Percentiles rank a stretch among this genome's conserved stretches.
phyloP scores from a whole-genome alignment of 2,888 invertebrate genomes.

The Mechanitis messenoides region DNA sequence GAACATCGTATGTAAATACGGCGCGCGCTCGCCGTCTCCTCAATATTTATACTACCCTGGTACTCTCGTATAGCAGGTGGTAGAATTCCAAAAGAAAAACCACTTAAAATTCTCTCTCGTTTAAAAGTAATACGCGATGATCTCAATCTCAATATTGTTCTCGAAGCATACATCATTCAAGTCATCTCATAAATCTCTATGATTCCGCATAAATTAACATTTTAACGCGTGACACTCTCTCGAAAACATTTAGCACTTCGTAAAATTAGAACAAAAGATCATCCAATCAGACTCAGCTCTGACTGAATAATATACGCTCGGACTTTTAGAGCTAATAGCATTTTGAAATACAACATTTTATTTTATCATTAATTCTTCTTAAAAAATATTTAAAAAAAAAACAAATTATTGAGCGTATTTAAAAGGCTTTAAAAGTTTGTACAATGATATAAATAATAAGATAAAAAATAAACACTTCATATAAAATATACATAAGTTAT shows the following conservation, averaged over 20 bases:
- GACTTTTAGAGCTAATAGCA: neutral
- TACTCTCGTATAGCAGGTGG: slow-evolving; percentile 59
- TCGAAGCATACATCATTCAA: slow-evolving; percentile 44
- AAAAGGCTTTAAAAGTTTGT: slow-evolving; percentile 5
- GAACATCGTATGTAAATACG: slow-evolving; percentile 68
- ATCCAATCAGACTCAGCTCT: slow-evolving; percentile 35
- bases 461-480: neutral
- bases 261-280: slow-evolving; percentile 61
- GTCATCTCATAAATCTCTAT: slow-evolving; percentile 52
- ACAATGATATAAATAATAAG: neutral
- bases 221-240: slow-evolving; percentile 46
- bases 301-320: slow-evolving; percentile 13
- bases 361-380: no score
- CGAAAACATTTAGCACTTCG: slow-evolving; percentile 50
- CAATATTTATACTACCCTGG: slow-evolving; percentile 63
- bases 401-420: neutral
- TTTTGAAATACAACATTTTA: no score
- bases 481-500: slow-evolving; percentile 7
- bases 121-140: slow-evolving; percentile 11
- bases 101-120: slow-evolving; percentile 4
- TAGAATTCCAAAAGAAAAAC: slow-evolving; percentile 27
- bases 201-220: slow-evolving; percentile 65
- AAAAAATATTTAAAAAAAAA: no score
- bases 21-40: slow-evolving; percentile 59
- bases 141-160: slow-evolving; percentile 18